Evolutionary conservation across 2,888 invertebrate species (phyloP), one percentile per base, ranked within the genome.

Genomic region (Habrosyne pyritoides): DNA sequence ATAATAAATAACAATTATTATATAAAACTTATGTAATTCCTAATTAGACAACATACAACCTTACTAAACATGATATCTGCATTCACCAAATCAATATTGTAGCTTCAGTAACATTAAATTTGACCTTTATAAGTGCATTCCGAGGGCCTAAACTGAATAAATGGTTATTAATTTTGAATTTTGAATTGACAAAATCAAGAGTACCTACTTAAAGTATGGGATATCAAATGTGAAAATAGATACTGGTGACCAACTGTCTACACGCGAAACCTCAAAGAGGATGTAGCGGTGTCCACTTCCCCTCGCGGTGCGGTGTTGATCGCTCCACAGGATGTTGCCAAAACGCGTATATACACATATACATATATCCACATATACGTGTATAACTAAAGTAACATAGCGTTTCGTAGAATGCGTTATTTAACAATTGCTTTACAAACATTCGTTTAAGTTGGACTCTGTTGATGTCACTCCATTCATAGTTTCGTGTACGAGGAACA

Each of bases 201-300:
- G n/a, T n/a, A n/a, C n/a, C n/a, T n/a, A n/a, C n/a, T n/a, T n/a
- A n/a, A n/a, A n/a, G n/a, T n/a, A n/a, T n/a, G n/a, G n/a, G n/a
- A n/a, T n/a, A n/a, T n/a, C n/a, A 57, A 61, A 47, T 60, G 60
- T 59, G 61, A 61, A 68, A 64, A 60, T 59, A 60, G 59, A 60
- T 59, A 47, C 21, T 47, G 55, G 22, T 58, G 47, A 47, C 68
- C 71, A 69, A 42, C 42, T 10, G 26, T 33, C 21, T 18, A 63
- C 54, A 54, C 62, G 69, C 66, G 61, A 50, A 50, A 50, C 50
- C 50, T 77, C 70, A 64, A 65, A 70, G 71, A 87, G 91, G 91
- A 91, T 91, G 91, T 91, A 90, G 89, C 89, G 89, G 89, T 87
- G 84, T 84, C 83, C 84, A 89, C 87, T 86, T 91, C 91, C 91